Conservation (phyloP, 2,888 invertebrate genomes). For the Melolontha melolontha region DNA sequence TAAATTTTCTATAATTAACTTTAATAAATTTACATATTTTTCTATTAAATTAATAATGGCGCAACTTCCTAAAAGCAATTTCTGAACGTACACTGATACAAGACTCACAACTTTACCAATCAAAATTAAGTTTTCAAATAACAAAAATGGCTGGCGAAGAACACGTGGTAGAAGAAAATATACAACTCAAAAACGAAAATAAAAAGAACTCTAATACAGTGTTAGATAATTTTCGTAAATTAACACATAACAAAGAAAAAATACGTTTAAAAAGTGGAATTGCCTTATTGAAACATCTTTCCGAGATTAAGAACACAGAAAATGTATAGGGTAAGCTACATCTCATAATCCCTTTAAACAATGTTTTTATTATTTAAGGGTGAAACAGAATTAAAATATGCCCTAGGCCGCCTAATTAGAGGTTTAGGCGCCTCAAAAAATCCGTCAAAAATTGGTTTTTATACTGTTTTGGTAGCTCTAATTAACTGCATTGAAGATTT, state of each 20-base stretch:
- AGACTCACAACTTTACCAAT: slow-evolving; percentile 14
- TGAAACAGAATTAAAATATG: slow-evolving; percentile 74
- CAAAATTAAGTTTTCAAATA: background rate
- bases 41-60: too few species aligned
- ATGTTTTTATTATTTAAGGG: slow-evolving; percentile 65
- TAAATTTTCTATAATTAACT: too few species aligned
- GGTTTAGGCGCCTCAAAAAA: slow-evolving; percentile 78
- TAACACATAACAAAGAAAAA: slow-evolving; percentile 62
- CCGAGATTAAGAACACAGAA: slow-evolving; percentile 56
- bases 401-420: slow-evolving; percentile 76
- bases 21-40: too few species aligned
- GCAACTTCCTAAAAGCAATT: background rate
- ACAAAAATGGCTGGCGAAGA: slow-evolving; percentile 39
- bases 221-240: slow-evolving; percentile 65
- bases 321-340: slow-evolving; percentile 61
- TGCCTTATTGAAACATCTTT: slow-evolving; percentile 64
- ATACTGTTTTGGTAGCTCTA: slow-evolving; percentile 74
- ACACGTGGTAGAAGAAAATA: slow-evolving; percentile 40
- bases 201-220: slow-evolving; percentile 60
- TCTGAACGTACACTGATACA: slow-evolving; percentile 6
- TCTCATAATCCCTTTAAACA: slow-evolving; percentile 32
- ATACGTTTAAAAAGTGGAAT: slow-evolving; percentile 63
- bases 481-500: slow-evolving; percentile 68
- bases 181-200: slow-evolving; percentile 44
- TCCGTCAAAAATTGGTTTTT: slow-evolving; percentile 76